Evolutionary conservation across 1,140 invertebrate genomes (phyloP), one percentile per base, ranked within the genome.

Genomic region (Idris sp.): DNA sequence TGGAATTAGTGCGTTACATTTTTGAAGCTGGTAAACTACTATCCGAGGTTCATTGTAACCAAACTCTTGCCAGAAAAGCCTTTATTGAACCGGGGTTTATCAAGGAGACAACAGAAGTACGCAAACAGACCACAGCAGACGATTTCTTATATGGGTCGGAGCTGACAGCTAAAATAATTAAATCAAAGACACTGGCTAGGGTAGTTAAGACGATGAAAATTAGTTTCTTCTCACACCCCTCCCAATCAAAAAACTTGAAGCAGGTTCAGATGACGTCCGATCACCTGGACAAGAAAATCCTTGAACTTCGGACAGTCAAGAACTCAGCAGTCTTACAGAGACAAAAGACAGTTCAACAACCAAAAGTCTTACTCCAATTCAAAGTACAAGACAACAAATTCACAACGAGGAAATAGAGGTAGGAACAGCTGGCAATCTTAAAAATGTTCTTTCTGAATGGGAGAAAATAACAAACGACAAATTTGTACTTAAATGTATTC

Each of bases 1-100:
- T 6, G 19, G 19, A 22, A 2, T 13, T 49, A 22, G 16, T 49
- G 2, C 1, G 5, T 3, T 49, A 35, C n/a, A 36, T 49, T 19
- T 49, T 49, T 22, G 46, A 35, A 3, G 46, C 31, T 11, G 46
- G 44, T 0, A 49, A 49, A 49, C 46, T 35, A 1, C 11, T 49
- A 6, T 14, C 46, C 8, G 46, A 35, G 7, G 46, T 30, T 15
- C 22, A 46, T 16, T 10, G 30, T 8, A 46, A 46, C n/a, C 43
- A 46, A 10, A 46, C 43, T 0, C 43, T 30, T 11, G 43, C 43
- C 15, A 46, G 43, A 9, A 46, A 10, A 10, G 43, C 43, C 2
- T 46, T 46, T n/a, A 46, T 46, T 4, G 43, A 46, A 10, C 43
- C 26, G 30, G 43, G 43, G 1, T 10, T 46, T 6, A 30, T 1